Conservation (phyloP, 2,113 vertebrate species). For the Corydoras sp. region DNA sequence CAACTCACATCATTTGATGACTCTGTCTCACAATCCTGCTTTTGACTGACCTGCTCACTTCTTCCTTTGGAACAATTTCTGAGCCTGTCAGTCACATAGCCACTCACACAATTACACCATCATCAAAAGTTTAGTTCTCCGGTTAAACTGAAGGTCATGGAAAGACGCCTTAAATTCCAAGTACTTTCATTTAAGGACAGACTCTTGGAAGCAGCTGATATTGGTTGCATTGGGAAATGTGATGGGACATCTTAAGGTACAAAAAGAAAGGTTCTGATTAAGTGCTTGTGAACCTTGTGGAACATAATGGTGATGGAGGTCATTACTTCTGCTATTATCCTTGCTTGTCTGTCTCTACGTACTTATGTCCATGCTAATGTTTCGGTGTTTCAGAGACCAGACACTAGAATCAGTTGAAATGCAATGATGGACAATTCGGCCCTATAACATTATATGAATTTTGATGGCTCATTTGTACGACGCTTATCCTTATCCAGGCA, state of each 20-base stretch:
- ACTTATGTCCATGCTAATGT: slow-evolving; percentile 14
- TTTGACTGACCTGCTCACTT: slow-evolving; percentile 25
- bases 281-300: too few species aligned
- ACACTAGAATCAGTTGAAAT: slow-evolving; percentile 14
- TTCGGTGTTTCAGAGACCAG: background rate
- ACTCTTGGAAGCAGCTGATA: slow-evolving; percentile 14
- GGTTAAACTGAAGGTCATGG: slow-evolving; percentile 24
- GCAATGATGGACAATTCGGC: slow-evolving; percentile 38
- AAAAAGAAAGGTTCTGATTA: background rate
- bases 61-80: slow-evolving; percentile 50
- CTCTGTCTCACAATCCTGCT: slow-evolving; percentile 16
- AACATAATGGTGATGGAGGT: slow-evolving; percentile 1
- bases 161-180: slow-evolving; percentile 1
- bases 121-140: slow-evolving; percentile 28
- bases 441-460: slow-evolving; percentile 38
- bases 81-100: slow-evolving; percentile 48
- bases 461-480: slow-evolving; percentile 40
- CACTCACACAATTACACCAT: slow-evolving; percentile 41
- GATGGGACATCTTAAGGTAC: background rate
- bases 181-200: slow-evolving; percentile 12
- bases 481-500: slow-evolving; percentile 42
- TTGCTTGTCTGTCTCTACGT: background rate
- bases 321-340: background rate
- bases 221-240: slow-evolving; percentile 14
- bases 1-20: slow-evolving; percentile 18